Evolutionary conservation across 2,888 invertebrate species (phyloP), one percentile per base, ranked within the genome.

Genomic region (Podotricha telesiphe): DNA sequence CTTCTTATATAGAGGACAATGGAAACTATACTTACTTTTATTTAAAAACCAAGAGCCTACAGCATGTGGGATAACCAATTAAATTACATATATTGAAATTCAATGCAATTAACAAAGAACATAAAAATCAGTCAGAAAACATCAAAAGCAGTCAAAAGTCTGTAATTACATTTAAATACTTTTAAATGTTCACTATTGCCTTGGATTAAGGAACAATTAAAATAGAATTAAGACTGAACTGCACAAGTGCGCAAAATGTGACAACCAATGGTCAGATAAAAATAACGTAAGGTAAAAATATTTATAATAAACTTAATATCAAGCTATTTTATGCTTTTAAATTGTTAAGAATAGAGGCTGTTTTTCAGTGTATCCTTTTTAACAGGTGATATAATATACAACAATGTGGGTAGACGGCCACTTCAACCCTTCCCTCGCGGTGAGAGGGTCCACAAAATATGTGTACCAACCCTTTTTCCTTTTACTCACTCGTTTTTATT

Each of bases 351-450:
- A 19, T 71, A 71, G 19, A 66, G 71, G 56, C 53, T 28, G 59
- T 67, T 69, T 69, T 73, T 22, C 45, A 45, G 0, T 70, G 62
- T 28, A 37, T 53, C 8, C 17, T 37, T 11, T 55, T n/a, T 22
- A 68, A 75, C 77, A 77, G 76, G 76, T 76, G 74, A 73, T 72
- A 71, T 65, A 65, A 67, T 67, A 37, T 51, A 65, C 50, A 62
- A 65, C 56, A 19, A 37, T 63, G 74, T 76, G 76, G 72, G 73
- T 74, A 74, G 75, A 73, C 75, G 68, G 76, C 77, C 75, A 80
- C 80, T 80, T 82, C 83, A 88, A 88, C 89, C 89, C 89, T 89
- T 88, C 83, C 77, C 77, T 76, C 72, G 76, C 66, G 70, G 73
- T 76, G 77, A 71, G 72, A 78, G 81, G 81, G 80, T 78, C 77